Evolutionary conservation across 2,797 vertebrate genomes (phyloP).

Genomic region (Sarcoramphus papa): DNA sequence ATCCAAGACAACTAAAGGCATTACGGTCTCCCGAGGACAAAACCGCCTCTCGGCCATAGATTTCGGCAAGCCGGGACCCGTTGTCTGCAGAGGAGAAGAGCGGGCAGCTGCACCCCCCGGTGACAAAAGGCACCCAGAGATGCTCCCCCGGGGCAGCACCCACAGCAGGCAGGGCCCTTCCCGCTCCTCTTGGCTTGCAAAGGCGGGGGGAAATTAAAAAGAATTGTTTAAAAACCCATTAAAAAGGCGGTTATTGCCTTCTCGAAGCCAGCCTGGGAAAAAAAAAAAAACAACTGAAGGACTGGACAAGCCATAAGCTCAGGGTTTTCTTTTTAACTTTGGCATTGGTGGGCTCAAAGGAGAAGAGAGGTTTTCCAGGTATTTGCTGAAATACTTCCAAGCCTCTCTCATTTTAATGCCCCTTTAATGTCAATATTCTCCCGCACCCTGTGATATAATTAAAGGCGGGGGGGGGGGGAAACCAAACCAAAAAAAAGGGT

Average conservation of each 20-base stretch:
- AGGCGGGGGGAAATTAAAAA: background rate
- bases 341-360: background rate
- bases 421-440: background rate
- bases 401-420: background rate
- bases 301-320: background rate
- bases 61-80: conserved; percentile 59
- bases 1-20: conserved; percentile 82
- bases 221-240: background rate
- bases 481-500: background rate
- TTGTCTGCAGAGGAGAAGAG: conserved; percentile 51
- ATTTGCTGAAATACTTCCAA: background rate
- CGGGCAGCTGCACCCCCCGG: conserved; percentile 54
- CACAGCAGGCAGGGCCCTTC: background rate
- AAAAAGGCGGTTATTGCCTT: background rate
- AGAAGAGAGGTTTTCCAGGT: background rate
- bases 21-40: conserved; percentile 76
- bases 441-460: background rate
- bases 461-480: background rate
- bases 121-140: background rate
- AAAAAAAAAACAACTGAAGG: background rate
- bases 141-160: background rate
- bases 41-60: conserved; percentile 68
- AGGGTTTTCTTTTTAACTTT: background rate
- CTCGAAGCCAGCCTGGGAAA: background rate
- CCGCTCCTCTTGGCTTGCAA: background rate